phyloP scores from a whole-genome alignment of 2,797 vertebrate genomes.

The Numenius phaeopus region DNA sequence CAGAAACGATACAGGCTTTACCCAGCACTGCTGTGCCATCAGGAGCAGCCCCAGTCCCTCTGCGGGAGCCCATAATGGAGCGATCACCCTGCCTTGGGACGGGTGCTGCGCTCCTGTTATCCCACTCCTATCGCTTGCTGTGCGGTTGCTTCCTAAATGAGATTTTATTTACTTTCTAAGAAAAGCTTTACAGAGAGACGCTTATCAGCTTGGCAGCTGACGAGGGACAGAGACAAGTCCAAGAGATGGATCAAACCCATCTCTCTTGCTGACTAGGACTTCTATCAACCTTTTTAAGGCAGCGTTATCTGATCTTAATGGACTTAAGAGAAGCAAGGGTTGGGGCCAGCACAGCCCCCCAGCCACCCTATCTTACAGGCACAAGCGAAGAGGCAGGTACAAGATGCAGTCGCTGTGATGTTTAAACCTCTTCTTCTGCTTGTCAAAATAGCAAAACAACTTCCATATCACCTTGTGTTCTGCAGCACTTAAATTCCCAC shows the following conservation, averaged over 20 bases:
- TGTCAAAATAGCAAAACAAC: not conserved
- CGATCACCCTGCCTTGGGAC: fast-evolving
- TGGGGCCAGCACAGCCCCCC: not conserved
- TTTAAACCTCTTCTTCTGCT: not conserved
- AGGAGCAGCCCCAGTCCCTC: fast-evolving
- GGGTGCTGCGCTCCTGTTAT: fast-evolving
- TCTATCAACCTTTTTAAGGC: not conserved
- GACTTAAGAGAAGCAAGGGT: not conserved
- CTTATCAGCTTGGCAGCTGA: not conserved
- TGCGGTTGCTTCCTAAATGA: not conserved
- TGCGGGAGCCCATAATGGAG: fast-evolving
- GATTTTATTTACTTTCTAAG: not conserved
- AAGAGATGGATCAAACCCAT: not conserved
- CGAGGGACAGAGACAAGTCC: not conserved
- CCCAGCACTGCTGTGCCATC: not conserved
- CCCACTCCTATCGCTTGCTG: not conserved
- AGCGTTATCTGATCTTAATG: not conserved
- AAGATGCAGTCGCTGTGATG: not conserved
- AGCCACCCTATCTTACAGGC: not conserved
- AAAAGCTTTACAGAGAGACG: not conserved
- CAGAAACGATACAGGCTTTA: not conserved
- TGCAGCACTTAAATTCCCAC: not conserved
- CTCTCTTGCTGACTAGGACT: not conserved
- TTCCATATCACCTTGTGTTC: not conserved
- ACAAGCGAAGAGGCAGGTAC: not conserved